Percentiles rank a stretch among this genome's conserved stretches.
Evolutionary conservation across 2,888 invertebrate species (phyloP).

Genomic region (Plagodis pulveraria): DNA sequence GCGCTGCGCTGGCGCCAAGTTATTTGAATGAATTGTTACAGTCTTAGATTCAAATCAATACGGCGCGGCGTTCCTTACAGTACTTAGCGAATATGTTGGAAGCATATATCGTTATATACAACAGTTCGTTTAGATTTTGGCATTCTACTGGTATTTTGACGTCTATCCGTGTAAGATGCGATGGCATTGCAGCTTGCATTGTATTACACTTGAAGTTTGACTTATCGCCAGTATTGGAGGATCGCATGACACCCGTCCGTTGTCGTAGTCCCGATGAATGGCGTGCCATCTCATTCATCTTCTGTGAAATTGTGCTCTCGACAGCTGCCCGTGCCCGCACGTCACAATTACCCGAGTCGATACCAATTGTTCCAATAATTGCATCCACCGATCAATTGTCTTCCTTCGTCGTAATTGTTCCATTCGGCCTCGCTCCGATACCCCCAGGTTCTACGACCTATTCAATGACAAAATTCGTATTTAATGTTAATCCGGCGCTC

Average conservation of each 20-base stretch:
- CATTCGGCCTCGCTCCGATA: slow-evolving; percentile 29
- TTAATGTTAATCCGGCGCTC: slow-evolving; percentile 30
- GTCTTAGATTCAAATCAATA: too few relatives aligned
- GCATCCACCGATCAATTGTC: slow-evolving; percentile 30
- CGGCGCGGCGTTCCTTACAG: too few relatives aligned
- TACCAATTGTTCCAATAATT: slow-evolving; percentile 27
- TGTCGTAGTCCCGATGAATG: slow-evolving; percentile 14
- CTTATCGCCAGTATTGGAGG: slow-evolving; percentile 1
- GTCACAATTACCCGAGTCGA: slow-evolving; percentile 27
- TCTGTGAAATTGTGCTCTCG: slow-evolving; percentile 18
- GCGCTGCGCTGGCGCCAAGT: not conserved
- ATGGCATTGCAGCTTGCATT: not conserved
- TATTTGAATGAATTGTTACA: not conserved
- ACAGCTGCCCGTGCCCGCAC: slow-evolving; percentile 13
- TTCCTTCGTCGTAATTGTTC: slow-evolving; percentile 30
- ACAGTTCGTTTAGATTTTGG: too few relatives aligned
- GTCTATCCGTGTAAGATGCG: too few relatives aligned
- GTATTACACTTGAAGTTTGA: not conserved
- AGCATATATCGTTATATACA: too few relatives aligned
- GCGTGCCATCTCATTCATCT: slow-evolving; percentile 10
- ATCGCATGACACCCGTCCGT: slow-evolving; percentile 9
- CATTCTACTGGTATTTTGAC: too few relatives aligned
- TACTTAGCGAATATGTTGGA: too few relatives aligned
- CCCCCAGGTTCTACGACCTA: slow-evolving; percentile 30
- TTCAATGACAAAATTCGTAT: slow-evolving; percentile 34